A percentile compares a stretch with the other conserved stretches of the same genome.
These are phyloP conservation scores for Diacarnus erythraeanus DNA, from an alignment of 37 sponge, comb jelly and placozoan genomes.

Conservation along the genomic window DNA sequence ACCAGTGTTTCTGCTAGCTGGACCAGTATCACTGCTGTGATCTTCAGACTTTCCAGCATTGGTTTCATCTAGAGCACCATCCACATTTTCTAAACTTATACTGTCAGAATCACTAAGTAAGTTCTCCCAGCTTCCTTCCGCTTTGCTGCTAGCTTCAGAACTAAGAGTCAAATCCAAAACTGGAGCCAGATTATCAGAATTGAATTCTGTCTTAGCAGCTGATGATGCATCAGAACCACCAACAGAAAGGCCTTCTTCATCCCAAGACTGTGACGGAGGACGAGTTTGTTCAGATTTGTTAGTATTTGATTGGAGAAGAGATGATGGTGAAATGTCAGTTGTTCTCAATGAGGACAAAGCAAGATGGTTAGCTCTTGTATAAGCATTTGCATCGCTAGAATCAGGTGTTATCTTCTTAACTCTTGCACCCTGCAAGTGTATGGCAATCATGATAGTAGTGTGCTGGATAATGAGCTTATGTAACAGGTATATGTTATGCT, in stretches of 20 bases:
- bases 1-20: neutral
- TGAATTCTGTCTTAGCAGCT: neutral
- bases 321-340: too few relatives aligned
- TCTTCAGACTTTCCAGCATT: neutral
- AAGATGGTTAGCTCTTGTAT: too few relatives aligned
- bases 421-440: too few relatives aligned
- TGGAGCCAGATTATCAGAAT: constrained; percentile 1
- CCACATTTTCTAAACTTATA: constrained; percentile 13
- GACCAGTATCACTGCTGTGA: neutral
- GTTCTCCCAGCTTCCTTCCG: neutral
- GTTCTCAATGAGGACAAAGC: too few relatives aligned
- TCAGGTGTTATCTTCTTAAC: too few relatives aligned
- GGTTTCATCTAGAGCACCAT: neutral
- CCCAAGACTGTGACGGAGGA: neutral
- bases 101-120: neutral
- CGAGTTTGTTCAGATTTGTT: too few relatives aligned
- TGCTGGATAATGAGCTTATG: too few relatives aligned
- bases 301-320: too few relatives aligned
- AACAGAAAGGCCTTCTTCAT: neutral
- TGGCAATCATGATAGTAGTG: too few relatives aligned
- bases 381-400: too few relatives aligned
- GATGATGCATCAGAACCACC: neutral
- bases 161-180: neutral
- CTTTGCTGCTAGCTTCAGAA: constrained; percentile 16
- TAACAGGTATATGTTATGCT: too few relatives aligned